Evolutionary conservation across 2,113 vertebrate genomes (phyloP), one percentile per base, ranked within the genome.

Genomic region (Collichthys lucidus): DNA sequence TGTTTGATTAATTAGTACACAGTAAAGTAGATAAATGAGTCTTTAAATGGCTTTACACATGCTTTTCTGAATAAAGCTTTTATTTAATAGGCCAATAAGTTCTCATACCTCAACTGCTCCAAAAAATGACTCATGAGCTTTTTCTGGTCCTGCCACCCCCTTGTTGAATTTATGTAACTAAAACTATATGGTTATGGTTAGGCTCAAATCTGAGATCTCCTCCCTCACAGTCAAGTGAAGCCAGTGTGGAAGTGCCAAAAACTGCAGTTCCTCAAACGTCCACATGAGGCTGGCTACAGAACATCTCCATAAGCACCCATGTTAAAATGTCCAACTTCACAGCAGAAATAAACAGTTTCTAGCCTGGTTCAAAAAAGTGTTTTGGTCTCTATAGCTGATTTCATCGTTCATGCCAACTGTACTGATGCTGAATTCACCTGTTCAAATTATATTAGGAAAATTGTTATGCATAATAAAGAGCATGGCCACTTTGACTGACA

Each of bases 1-100:
- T 66, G 47, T 80, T 77, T 80, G 68, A 80, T 77, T 74, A 83
- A 87, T 59, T 76, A 20, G 35, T 1, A 0, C 44, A 68, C 2
- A 52, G 29, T 50, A 29, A 74, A 44, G 24, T 16, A 59, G 40
- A 52, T 73, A 56, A 69, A 68, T 84, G 26, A 29, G 40, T 55
- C 19, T 52, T 73, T 49, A 77, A 14, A 71, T 60, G 55, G 40
- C 0, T 63, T 46, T 64, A 72, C 61, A 15, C 16, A 55, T 55
- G 35, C 4, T 24, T 57, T 59, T 26, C 31, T 24, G 15, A 26
- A 63, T 40, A 42, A 63, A 42, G 17, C 16, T 1, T 1, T 47
- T 53, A 40, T 56, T 31, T 40, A 22, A 46, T 4, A 14, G 12
- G 29, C 9, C 5, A 19, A 22, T 22, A 53, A 12, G 16, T 75